Base-by-base conservation (phyloP, 1,140 invertebrate genomes). In the Limonius californicus region DNA sequence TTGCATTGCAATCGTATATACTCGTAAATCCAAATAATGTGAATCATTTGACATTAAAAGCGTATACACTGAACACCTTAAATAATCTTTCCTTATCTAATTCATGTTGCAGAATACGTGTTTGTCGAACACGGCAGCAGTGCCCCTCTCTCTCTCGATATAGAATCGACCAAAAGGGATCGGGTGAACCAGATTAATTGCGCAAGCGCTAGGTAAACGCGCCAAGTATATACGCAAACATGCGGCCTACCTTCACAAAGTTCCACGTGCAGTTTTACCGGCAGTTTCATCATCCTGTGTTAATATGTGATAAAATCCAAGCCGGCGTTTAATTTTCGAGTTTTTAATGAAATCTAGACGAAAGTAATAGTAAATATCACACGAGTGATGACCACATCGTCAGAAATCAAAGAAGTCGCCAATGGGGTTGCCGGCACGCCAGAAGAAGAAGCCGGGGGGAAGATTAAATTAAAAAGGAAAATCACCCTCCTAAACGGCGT, bases 401-500 rank as follows among this genome's bases (percentile, higher is more conserved):
- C 20, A 11, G 9, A 54, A 47, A 20, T 23, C 21, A 35, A 27
- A 61, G 45, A 50, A 50, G 16, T 65, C 30, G 61, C 39, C 9
- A 35, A 55, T 20, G 59, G 16, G 30, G 45, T 15, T n/a, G 57
- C 23, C 9, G 50, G 42, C 18, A 18, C 16, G 8, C 8, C 8
- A 43, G n/a, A 23, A 14, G 11, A 12, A 14, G 66, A 62, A 14
- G 73, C 65, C 23, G 77, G 77, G 62, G 77, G 74, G 54, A 82
- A 84, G 74, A 84, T 88, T 60, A 83, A 85, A 66, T 75, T 93
- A 59, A 90, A 93, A 79, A 80, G 89, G 47, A 91, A 89, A 79
- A 89, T 95, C 65, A 92, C 89, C 3, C 79, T 95, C 8, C 79
- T 89, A 67, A 92, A 93, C 78, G 92, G 91, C 45, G 87, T 92